Evolutionary conservation across 2,113 vertebrate genomes (phyloP).

Genomic region (human): GRCh38 chr15:77780001-77780500

Average conservation of each 20-base stretch:
- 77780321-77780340: too few species aligned
- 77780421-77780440: not conserved
- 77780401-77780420: not conserved
- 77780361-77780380: too few species aligned
- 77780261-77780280: not conserved
- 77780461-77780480: not conserved
- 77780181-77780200: not conserved
- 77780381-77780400: not conserved
- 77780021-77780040: not conserved
- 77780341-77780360: not conserved
- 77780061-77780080: not conserved
- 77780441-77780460: not conserved
- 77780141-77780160: not conserved
- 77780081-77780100: not conserved
- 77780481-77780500: not conserved
- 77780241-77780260: not conserved
- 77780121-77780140: not conserved
- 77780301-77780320: not conserved
- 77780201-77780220: not conserved
- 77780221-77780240: not conserved
- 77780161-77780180: not conserved
- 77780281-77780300: not conserved
- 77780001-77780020: not conserved
- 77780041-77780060: not conserved
- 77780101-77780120: not conserved